Percentiles rank a stretch among this genome's conserved stretches.
Evolutionary conservation across 2,113 vertebrate genomes (phyloP).

Genomic region (Stercorarius parasiticus): DNA sequence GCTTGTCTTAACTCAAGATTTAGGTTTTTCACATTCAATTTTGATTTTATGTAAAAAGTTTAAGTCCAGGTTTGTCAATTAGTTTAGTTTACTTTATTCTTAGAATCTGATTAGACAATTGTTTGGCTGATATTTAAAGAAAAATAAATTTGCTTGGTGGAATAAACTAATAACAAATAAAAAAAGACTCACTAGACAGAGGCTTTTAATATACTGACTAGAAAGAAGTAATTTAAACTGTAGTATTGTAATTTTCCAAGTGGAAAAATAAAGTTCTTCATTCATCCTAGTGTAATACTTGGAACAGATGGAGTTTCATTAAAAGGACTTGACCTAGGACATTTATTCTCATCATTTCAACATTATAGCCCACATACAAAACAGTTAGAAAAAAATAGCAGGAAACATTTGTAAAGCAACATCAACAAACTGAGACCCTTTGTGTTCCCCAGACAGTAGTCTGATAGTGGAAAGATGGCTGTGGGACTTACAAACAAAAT

Average conservation of each 20-base stretch:
- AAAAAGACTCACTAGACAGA: not conserved
- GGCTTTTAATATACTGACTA: not conserved
- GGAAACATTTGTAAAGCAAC: slow-evolving; percentile 17
- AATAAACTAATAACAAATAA: not conserved
- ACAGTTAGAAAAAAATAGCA: not conserved
- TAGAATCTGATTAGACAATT: not conserved
- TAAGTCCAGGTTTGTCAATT: not conserved
- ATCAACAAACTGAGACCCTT: not conserved
- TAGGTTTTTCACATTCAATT: not conserved
- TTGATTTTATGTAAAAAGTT: not conserved
- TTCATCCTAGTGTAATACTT: not conserved
- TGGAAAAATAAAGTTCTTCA: not conserved
- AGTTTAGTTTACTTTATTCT: not conserved
- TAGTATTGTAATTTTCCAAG: not conserved
- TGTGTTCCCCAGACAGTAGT: not conserved
- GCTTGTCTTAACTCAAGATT: not conserved
- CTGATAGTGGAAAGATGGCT: not conserved
- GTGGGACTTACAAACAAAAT: not conserved
- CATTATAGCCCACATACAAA: not conserved
- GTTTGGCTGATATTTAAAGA: not conserved
- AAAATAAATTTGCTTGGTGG: not conserved
- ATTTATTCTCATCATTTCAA: not conserved
- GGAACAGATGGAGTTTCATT: not conserved
- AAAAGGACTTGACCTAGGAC: not conserved
- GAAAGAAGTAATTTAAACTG: not conserved